Evolutionary conservation across 2,797 vertebrate genomes (phyloP).

Genomic region (Nyctalus aviator): DNA sequence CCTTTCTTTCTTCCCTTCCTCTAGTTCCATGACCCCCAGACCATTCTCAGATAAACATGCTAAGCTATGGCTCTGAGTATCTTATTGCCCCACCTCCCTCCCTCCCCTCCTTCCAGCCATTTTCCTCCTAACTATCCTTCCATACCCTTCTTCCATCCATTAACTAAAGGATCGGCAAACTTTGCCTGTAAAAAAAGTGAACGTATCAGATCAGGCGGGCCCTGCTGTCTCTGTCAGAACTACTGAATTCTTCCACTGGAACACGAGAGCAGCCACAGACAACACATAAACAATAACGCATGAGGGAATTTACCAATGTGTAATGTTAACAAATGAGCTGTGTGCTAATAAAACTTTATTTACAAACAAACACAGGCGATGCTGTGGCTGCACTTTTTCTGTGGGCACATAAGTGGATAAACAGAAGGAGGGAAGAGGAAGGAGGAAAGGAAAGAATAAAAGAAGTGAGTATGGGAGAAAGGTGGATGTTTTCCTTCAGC

Average conservation of each 20-base stretch:
- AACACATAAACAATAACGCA: neutral
- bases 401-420: neutral
- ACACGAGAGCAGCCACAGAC: neutral
- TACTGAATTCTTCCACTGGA: neutral
- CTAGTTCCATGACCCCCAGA: neutral
- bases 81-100: neutral
- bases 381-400: neutral
- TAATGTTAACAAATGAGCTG: neutral
- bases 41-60: neutral
- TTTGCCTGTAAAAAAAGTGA: neutral
- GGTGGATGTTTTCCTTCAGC: neutral
- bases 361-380: neutral
- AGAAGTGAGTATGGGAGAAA: neutral
- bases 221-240: neutral
- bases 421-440: neutral
- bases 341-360: conserved; percentile 26
- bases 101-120: neutral
- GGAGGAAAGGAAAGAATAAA: neutral
- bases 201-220: neutral
- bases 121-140: neutral
- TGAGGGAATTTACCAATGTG: neutral
- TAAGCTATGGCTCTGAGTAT: neutral
- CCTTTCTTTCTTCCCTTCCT: neutral
- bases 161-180: neutral
- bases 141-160: neutral